These are phyloP conservation scores for Uropsilus gracilis DNA, from an alignment of 2,113 vertebrate genomes.

Conservation along the genomic window DNA sequence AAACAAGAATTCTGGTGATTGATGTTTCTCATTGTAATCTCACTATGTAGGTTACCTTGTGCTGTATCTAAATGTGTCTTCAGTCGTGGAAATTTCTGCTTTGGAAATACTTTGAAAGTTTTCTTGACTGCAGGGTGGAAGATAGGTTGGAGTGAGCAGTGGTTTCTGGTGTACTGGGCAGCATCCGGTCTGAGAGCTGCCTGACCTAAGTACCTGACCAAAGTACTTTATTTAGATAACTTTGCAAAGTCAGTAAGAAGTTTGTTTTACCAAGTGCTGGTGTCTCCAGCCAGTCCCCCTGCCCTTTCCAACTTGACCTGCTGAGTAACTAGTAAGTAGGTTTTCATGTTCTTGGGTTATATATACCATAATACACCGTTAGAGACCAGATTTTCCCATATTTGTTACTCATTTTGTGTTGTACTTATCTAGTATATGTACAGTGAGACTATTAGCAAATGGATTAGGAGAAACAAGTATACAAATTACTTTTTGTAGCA, in stretches of 20 bases:
- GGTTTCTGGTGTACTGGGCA: not conserved
- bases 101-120: conserved; percentile 28
- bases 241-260: not conserved
- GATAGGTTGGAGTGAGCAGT: not conserved
- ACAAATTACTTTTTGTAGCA: not conserved
- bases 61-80: not conserved
- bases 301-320: not conserved
- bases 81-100: not conserved
- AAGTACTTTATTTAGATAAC: not conserved
- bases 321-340: not conserved
- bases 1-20: not conserved
- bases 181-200: not conserved
- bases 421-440: not conserved
- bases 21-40: conserved; percentile 34
- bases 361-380: not conserved
- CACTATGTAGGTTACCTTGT: not conserved
- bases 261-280: not conserved
- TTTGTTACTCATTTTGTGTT: not conserved
- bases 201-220: not conserved
- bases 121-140: not conserved
- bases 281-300: not conserved
- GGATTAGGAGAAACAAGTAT: not conserved
- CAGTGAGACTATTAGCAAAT: not conserved
- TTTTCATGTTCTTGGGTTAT: conserved; percentile 23
- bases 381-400: not conserved